These are phyloP conservation scores for Dysmachus trigonus DNA, from an alignment of 2,888 invertebrate species.

Conservation along the genomic window DNA sequence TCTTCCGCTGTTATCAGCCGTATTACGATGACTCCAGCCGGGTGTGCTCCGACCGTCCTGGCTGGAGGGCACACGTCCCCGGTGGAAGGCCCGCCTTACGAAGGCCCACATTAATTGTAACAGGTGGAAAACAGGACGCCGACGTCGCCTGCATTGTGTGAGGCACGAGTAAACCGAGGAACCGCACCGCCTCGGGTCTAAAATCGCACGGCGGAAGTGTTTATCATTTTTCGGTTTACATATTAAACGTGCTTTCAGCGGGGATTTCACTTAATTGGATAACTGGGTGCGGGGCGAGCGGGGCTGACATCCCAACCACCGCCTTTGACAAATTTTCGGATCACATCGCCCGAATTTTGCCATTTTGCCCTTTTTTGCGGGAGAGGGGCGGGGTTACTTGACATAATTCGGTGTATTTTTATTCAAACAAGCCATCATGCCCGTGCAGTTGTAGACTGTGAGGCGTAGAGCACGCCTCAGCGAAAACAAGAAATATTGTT, in stretches of 20 bases:
- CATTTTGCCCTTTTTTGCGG: background rate
- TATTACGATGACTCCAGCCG: background rate
- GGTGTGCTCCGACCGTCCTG: background rate
- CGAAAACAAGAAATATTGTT: background rate
- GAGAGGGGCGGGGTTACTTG: background rate
- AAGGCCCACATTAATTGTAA: constrained; percentile 6
- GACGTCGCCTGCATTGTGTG: background rate
- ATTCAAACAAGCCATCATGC: too few relatives aligned
- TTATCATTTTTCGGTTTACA: constrained; percentile 7
- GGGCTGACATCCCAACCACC: background rate
- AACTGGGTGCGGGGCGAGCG: background rate
- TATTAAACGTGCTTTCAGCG: background rate
- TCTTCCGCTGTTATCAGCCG: background rate
- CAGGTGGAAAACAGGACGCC: background rate
- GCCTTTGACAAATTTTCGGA: background rate
- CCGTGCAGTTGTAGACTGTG: background rate
- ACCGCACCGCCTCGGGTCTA: background rate
- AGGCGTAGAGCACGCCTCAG: background rate
- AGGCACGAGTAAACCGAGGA: background rate
- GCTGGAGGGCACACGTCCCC: background rate
- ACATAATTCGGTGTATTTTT: background rate
- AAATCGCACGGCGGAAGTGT: background rate
- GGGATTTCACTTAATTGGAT: constrained; percentile 10
- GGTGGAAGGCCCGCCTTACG: background rate
- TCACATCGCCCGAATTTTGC: background rate